Percentiles rank a stretch among this genome's conserved stretches.
These are phyloP conservation scores for Macrobrachium nipponense DNA, from an alignment of 1,140 invertebrate genomes.

Conservation along the genomic window DNA sequence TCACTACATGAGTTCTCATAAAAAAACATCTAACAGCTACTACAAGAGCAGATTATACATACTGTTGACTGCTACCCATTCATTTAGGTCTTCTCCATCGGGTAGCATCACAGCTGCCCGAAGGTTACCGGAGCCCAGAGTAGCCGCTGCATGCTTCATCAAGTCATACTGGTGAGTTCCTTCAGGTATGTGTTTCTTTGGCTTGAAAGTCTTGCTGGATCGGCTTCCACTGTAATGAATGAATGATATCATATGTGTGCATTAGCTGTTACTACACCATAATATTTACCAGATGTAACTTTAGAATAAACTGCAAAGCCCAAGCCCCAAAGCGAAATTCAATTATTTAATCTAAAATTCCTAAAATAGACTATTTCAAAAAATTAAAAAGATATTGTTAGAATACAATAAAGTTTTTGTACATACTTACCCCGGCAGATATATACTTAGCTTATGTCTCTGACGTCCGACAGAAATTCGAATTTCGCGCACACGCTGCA, in stretches of 20 bases:
- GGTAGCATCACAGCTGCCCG: slow-evolving; percentile 90
- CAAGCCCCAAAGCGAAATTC: too few relatives aligned
- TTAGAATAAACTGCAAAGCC: background rate
- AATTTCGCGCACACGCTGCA: too few relatives aligned
- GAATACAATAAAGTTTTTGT: too few relatives aligned
- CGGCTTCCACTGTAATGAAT: slow-evolving; percentile 75
- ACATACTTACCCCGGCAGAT: too few relatives aligned
- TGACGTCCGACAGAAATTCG: too few relatives aligned
- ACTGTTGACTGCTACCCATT: slow-evolving; percentile 99
- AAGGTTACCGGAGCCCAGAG: slow-evolving; percentile 96
- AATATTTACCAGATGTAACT: background rate
- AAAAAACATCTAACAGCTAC: too few relatives aligned
- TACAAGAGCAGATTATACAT: slow-evolving; percentile 69
- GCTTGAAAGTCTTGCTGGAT: slow-evolving; percentile 97
- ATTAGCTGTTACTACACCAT: background rate
- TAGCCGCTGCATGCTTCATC: slow-evolving; percentile 99
- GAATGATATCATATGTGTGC: slow-evolving; percentile 12
- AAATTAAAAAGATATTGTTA: too few relatives aligned
- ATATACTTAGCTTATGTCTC: too few relatives aligned
- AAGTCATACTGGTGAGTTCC: slow-evolving; percentile 99
- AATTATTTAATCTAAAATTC: too few relatives aligned
- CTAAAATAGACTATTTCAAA: too few relatives aligned
- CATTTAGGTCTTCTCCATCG: slow-evolving; percentile 98
- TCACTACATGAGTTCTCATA: background rate
- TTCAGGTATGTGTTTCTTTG: slow-evolving; percentile 99